phyloP scores from a whole-genome alignment of 2,888 invertebrate genomes.

The Timema cristinae region DNA sequence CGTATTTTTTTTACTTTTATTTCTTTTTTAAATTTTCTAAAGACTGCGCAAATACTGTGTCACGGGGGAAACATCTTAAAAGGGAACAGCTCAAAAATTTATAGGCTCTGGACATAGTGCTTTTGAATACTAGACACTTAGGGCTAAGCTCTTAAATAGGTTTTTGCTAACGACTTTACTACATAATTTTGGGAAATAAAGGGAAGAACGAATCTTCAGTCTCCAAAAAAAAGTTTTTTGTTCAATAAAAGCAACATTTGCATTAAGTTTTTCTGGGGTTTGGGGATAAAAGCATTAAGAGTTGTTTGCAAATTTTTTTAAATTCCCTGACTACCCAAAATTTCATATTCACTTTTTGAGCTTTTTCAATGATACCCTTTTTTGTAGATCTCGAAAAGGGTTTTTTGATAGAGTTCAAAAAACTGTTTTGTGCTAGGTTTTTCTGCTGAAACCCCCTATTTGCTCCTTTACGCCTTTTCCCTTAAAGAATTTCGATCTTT shows the following conservation, averaged over 20 bases:
- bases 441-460: conserved; percentile 4
- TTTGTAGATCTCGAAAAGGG: conserved; percentile 27
- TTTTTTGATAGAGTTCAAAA: conserved; percentile 22
- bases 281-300: conserved; percentile 48
- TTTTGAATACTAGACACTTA: too few relatives aligned
- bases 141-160: background rate
- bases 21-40: background rate
- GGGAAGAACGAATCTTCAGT: conserved; percentile 9
- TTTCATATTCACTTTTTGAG: conserved; percentile 55
- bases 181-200: conserved; percentile 19
- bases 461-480: conserved; percentile 42
- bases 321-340: conserved; percentile 59
- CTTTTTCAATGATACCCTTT: conserved; percentile 14
- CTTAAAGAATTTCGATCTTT: conserved; percentile 46
- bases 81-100: conserved; percentile 1
- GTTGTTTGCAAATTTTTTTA: too few relatives aligned
- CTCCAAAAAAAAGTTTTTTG: conserved; percentile 24
- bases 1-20: background rate
- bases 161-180: conserved; percentile 15
- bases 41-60: background rate
- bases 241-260: conserved; percentile 10
- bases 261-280: conserved; percentile 56
- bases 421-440: background rate
- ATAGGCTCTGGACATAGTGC: background rate
- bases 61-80: background rate